Evolutionary conservation across 1,140 invertebrate species (phyloP).

Genomic region (Asobara japonica): DNA sequence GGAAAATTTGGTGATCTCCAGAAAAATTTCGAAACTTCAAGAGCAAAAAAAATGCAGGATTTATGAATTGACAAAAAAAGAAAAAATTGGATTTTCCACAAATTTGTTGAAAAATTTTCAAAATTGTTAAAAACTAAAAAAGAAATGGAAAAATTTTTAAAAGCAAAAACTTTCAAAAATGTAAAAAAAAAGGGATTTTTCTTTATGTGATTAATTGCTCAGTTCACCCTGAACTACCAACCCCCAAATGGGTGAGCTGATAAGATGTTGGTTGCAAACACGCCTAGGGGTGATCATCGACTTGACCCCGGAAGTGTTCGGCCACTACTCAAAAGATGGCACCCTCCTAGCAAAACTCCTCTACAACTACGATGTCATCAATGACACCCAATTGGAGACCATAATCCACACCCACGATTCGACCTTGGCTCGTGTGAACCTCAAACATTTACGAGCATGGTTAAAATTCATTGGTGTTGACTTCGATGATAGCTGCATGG

Average conservation of each 20-base stretch:
- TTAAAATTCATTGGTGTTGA: constrained; percentile 64
- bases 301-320: constrained; percentile 47
- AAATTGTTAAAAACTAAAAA: no score
- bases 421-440: constrained; percentile 65
- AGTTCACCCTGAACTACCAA: no score
- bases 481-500: constrained; percentile 62
- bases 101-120: no score
- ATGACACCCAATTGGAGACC: constrained; percentile 50
- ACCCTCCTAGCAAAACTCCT: constrained; percentile 59
- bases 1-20: no score
- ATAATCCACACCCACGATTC: constrained; percentile 53
- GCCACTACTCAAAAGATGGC: constrained; percentile 57
- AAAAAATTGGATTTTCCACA: no score
- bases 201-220: no score
- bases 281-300: constrained; percentile 50
- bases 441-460: constrained; percentile 66
- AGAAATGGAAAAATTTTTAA: no score
- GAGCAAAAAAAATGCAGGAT: neutral
- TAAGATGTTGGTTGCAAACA: constrained; percentile 45
- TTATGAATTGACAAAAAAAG: neutral
- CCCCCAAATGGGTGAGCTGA: constrained; percentile 46
- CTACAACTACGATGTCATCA: constrained; percentile 62
- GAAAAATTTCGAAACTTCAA: no score
- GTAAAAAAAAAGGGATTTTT: no score
- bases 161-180: no score